Percentiles rank a stretch among this genome's conserved stretches.
These are phyloP conservation scores for Aegotheles bennettii DNA, from an alignment of 2,113 vertebrate species.

Conservation along the genomic window DNA sequence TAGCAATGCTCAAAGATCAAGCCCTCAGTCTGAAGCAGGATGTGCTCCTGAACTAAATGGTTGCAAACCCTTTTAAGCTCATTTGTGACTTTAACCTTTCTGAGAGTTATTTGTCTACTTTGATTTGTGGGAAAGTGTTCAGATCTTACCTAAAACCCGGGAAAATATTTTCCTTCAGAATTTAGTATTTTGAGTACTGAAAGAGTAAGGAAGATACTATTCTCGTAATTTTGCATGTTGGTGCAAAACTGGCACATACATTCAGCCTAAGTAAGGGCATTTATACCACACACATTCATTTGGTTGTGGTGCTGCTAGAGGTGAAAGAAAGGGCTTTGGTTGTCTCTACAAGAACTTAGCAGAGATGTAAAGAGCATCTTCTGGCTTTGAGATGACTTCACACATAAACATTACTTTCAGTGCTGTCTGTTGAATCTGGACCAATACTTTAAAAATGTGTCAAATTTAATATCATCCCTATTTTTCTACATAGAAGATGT, in stretches of 20 bases:
- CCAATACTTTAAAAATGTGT: background rate
- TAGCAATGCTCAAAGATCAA: background rate
- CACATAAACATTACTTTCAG: background rate
- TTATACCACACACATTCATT: background rate
- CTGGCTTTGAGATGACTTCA: background rate
- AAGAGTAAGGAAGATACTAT: background rate
- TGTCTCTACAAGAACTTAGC: background rate
- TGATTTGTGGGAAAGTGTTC: background rate
- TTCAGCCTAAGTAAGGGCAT: background rate
- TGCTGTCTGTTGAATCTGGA: background rate
- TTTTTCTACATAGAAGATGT: background rate
- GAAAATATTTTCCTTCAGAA: background rate
- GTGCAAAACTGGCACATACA: background rate
- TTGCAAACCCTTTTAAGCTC: background rate
- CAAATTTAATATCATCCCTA: background rate
- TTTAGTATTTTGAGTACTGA: background rate
- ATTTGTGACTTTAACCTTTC: background rate
- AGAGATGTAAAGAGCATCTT: background rate
- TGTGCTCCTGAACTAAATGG: background rate
- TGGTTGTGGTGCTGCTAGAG: background rate
- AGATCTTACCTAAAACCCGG: background rate
- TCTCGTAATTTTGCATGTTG: background rate
- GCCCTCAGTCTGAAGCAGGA: background rate
- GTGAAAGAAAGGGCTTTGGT: background rate
- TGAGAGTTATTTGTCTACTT: background rate